Conservation (phyloP, 1,140 invertebrate species). For the Habropoda laboriosa region DNA sequence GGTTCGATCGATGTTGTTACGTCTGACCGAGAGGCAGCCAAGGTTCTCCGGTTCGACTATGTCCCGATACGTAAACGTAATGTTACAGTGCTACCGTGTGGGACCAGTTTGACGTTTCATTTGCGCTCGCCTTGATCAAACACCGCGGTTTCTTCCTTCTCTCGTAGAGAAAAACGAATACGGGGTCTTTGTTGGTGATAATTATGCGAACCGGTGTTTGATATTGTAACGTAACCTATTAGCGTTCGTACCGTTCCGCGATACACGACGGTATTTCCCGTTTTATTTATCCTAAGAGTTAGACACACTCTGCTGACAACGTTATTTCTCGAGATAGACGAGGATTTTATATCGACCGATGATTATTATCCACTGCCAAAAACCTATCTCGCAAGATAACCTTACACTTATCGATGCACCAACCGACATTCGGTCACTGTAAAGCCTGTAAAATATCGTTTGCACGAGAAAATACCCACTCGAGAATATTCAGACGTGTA, state of each 20-base stretch:
- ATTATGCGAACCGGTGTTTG: not conserved
- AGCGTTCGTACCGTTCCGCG: no score
- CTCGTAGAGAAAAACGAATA: no score
- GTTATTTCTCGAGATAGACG: no score
- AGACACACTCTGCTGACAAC: no score
- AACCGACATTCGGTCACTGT: not conserved
- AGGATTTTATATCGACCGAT: not conserved
- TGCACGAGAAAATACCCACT: not conserved
- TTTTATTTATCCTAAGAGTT: constrained; percentile 6
- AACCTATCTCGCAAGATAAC: not conserved
- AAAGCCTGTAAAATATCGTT: not conserved
- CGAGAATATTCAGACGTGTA: not conserved
- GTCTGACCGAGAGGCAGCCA: constrained; percentile 57
- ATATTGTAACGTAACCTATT: not conserved
- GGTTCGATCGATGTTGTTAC: constrained; percentile 65
- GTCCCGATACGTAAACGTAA: constrained; percentile 61
- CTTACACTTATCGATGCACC: not conserved
- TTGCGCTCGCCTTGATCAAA: not conserved
- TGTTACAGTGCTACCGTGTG: not conserved
- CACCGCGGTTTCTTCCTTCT: not conserved
- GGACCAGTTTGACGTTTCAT: constrained; percentile 27
- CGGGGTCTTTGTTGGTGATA: not conserved
- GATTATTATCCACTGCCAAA: not conserved
- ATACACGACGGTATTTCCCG: no score
- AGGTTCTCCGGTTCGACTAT: constrained; percentile 71